Evolutionary conservation across 1,140 invertebrate genomes (phyloP).

Genomic region (Diploscapter pachys): DNA sequence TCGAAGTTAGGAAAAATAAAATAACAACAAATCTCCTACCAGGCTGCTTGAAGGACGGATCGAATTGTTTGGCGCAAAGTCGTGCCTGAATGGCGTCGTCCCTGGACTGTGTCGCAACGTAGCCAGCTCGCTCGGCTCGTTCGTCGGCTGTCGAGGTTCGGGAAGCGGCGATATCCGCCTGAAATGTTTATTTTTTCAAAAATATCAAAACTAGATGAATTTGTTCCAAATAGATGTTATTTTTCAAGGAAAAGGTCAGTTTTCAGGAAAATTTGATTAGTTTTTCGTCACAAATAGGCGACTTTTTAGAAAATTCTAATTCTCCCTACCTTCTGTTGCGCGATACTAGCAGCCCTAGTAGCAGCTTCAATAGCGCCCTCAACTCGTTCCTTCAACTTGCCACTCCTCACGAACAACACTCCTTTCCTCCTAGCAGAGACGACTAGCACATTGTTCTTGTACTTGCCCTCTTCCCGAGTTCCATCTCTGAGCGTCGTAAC

Average conservation of each 20-base stretch:
- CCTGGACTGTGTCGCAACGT: slow-evolving; percentile 81
- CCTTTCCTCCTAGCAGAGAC: slow-evolving; percentile 92
- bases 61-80: slow-evolving; percentile 87
- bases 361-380: slow-evolving; percentile 90
- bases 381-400: slow-evolving; percentile 91
- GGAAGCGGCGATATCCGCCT: slow-evolving; percentile 92
- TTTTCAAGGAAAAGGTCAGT: too few species aligned
- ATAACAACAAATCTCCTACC: not conserved
- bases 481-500: slow-evolving; percentile 95
- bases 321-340: slow-evolving; percentile 77
- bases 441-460: slow-evolving; percentile 91
- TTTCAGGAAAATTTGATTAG: too few species aligned
- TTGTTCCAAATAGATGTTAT: too few species aligned
- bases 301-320: not conserved
- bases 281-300: too few species aligned
- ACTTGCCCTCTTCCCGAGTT: slow-evolving; percentile 88
- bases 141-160: slow-evolving; percentile 93
- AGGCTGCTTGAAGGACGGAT: slow-evolving; percentile 66
- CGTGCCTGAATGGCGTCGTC: slow-evolving; percentile 90
- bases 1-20: too few species aligned
- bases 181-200: slow-evolving; percentile 11
- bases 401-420: slow-evolving; percentile 89
- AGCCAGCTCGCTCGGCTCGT: slow-evolving; percentile 89
- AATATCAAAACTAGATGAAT: too few species aligned
- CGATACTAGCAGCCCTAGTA: slow-evolving; percentile 92